Conservation (phyloP, 2,888 invertebrate species). For the Oeneis ivallda region DNA sequence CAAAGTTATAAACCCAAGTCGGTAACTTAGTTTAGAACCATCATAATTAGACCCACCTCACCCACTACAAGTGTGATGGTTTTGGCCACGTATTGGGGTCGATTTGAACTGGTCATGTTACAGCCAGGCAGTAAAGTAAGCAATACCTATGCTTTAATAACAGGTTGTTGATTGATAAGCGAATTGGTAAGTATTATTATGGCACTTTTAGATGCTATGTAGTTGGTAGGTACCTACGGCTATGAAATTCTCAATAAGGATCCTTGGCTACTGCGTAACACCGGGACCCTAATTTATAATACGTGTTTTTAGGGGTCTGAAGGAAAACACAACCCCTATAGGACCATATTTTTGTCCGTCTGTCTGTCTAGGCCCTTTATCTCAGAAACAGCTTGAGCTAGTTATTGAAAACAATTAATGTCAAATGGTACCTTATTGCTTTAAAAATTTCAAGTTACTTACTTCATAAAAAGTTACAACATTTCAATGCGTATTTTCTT, state of each 20-base stretch:
- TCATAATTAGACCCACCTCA: constrained; percentile 31
- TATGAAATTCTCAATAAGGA: not conserved
- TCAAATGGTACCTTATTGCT: no score
- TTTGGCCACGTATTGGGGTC: constrained; percentile 23
- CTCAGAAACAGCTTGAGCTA: no score
- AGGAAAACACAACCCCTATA: no score
- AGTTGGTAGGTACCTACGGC: not conserved
- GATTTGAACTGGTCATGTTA: constrained; percentile 15
- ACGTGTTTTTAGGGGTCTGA: no score
- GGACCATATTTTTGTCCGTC: no score
- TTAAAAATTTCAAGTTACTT: no score
- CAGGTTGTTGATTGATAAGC: constrained; percentile 13
- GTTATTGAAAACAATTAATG: no score
- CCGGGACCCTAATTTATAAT: no score
- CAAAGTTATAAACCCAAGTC: constrained; percentile 13
- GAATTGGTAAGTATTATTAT: constrained; percentile 9
- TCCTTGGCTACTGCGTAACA: no score
- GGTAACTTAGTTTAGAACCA: constrained; percentile 25
- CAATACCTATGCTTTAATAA: constrained; percentile 14
- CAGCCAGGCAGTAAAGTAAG: constrained; percentile 14
- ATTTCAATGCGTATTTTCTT: no score
- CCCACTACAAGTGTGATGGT: constrained; percentile 22
- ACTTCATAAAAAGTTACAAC: no score
- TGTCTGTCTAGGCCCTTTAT: no score
- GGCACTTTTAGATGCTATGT: not conserved